Conservation (phyloP, 1,140 invertebrate species). For the Drosophila setifemur region DNA sequence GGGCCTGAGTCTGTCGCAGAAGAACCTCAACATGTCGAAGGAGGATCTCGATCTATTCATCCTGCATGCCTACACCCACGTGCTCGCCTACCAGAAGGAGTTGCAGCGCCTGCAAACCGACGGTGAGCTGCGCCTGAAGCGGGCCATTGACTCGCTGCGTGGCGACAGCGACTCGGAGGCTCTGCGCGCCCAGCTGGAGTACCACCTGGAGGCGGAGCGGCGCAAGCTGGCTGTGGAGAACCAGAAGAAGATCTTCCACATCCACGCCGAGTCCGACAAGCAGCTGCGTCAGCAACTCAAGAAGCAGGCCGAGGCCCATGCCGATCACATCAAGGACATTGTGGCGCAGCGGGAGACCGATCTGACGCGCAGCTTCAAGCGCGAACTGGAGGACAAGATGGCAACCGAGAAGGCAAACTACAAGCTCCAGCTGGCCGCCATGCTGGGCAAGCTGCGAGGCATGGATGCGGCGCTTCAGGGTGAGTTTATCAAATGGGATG, state of each 20-base stretch:
- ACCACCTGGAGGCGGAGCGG: conserved; percentile 84
- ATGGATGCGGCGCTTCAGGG: conserved; percentile 93
- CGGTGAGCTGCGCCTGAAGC: conserved; percentile 85
- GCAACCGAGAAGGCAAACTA: conserved; percentile 87
- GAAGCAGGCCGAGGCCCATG: conserved; percentile 91
- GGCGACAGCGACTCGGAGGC: conserved; percentile 81
- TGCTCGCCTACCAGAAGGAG: conserved; percentile 88
- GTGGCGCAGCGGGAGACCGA: conserved; percentile 89
- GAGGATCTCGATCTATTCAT: conserved; percentile 88
- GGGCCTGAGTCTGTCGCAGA: conserved; percentile 86
- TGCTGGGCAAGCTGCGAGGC: conserved; percentile 92
- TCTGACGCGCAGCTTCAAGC: conserved; percentile 85
- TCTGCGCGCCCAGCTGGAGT: conserved; percentile 83
- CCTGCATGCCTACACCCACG: conserved; percentile 86
- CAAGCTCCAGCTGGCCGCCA: conserved; percentile 90
- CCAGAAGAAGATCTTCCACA: conserved; percentile 84
- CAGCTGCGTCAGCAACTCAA: conserved; percentile 91
- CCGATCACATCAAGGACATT: conserved; percentile 91
- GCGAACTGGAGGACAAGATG: conserved; percentile 88
- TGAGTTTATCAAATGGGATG: conserved; percentile 82
- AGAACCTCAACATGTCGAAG: conserved; percentile 85
- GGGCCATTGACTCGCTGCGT: conserved; percentile 85
- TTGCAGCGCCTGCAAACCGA: conserved; percentile 87
- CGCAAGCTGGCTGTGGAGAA: conserved; percentile 84
- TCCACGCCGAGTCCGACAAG: conserved; percentile 87